Evolutionary conservation across 2,113 vertebrate genomes (phyloP).

Genomic region (Falcunculus frontatus): DNA sequence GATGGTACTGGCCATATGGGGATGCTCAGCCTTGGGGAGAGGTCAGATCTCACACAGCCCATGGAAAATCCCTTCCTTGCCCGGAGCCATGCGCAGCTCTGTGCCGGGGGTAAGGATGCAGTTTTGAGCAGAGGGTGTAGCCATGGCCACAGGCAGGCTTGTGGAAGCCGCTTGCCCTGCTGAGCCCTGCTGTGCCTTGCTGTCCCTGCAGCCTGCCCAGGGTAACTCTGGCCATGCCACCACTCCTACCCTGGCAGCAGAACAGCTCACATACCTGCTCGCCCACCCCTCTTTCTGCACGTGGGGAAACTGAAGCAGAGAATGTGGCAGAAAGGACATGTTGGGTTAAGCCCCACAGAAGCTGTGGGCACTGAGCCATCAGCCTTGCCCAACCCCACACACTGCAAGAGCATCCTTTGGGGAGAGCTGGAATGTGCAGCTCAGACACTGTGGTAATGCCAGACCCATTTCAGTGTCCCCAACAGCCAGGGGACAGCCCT

Average conservation of each 20-base stretch:
- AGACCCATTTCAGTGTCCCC: not conserved
- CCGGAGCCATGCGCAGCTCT: accelerated
- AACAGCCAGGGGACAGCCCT: not conserved
- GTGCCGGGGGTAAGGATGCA: accelerated
- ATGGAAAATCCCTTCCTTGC: not conserved
- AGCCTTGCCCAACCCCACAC: not conserved
- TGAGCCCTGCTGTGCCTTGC: not conserved
- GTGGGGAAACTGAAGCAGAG: not conserved
- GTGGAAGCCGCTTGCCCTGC: accelerated
- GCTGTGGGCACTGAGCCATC: not conserved
- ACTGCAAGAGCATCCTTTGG: not conserved
- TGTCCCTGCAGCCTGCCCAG: not conserved
- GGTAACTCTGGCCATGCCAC: not conserved
- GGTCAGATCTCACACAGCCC: not conserved
- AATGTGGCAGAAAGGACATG: not conserved
- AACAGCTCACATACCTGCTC: accelerated
- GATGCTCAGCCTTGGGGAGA: not conserved
- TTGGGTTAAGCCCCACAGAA: not conserved
- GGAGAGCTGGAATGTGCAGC: not conserved
- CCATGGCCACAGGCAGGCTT: accelerated
- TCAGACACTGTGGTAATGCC: not conserved
- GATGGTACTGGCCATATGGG: accelerated
- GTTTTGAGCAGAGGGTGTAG: not conserved
- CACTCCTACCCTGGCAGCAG: not conserved
- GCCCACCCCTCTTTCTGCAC: not conserved